Percentiles rank a stretch among this genome's conserved stretches.
Conservation (phyloP, 2,797 vertebrate genomes). For the Myiothlypis coronata region DNA sequence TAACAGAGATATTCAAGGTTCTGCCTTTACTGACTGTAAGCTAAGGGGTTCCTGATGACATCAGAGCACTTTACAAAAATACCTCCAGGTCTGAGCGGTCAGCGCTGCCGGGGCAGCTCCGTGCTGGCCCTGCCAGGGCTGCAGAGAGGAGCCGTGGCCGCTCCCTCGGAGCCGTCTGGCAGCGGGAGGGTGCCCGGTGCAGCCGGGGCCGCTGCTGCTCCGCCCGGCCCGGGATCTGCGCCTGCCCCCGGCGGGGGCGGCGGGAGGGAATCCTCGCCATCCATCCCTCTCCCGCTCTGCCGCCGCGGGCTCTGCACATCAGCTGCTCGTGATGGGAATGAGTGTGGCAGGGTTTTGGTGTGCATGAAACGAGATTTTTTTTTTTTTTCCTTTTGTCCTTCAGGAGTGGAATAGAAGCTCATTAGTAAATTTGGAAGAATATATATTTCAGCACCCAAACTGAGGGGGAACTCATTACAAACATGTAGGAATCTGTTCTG, state of each 20-base stretch:
- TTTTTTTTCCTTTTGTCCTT: background rate
- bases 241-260: background rate
- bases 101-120: background rate
- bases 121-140: background rate
- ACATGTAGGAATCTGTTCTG: background rate
- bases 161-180: background rate
- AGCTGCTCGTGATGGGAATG: background rate
- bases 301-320: fast-evolving
- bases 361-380: background rate
- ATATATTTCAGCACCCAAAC: background rate
- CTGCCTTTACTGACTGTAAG: background rate
- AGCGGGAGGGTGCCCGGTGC: background rate
- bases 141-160: background rate
- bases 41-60: background rate
- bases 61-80: background rate
- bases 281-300: fast-evolving
- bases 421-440: background rate
- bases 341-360: fast-evolving
- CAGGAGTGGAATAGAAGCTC: background rate
- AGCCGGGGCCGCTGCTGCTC: background rate
- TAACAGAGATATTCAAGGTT: background rate
- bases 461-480: background rate
- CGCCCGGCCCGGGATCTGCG: background rate
- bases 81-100: fast-evolving
- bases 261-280: background rate